phyloP scores from a whole-genome alignment of 2,797 vertebrate species.

The Echiichthys vipera region DNA sequence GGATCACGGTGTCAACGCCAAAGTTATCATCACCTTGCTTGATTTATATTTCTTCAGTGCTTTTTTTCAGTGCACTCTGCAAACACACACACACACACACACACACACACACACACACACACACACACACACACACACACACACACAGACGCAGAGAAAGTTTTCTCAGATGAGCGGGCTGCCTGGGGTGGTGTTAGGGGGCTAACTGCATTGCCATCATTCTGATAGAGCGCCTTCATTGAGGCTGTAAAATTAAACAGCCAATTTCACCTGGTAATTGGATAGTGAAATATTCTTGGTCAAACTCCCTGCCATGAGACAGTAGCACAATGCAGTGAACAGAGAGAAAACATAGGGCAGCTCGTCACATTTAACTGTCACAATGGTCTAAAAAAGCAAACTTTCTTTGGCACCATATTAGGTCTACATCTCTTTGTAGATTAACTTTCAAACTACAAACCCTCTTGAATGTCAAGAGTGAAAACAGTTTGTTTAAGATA shows the following conservation, averaged over 20 bases:
- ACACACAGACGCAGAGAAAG: constrained; percentile 29
- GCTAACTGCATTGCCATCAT: constrained; percentile 70
- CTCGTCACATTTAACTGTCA: constrained; percentile 47
- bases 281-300: constrained; percentile 78
- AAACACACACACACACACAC: constrained; percentile 26
- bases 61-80: constrained; percentile 46
- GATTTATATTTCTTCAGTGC: constrained; percentile 73
- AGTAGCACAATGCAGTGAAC: constrained; percentile 55
- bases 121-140: constrained; percentile 25
- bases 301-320: constrained; percentile 64
- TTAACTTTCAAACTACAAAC: constrained; percentile 19
- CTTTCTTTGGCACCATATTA: constrained; percentile 17
- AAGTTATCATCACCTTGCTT: constrained; percentile 83
- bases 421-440: constrained; percentile 7
- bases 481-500: constrained; percentile 16
- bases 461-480: not conserved
- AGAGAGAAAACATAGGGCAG: constrained; percentile 47
- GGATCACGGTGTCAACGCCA: constrained; percentile 76
- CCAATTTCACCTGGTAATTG: constrained; percentile 84
- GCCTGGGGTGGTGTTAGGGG: constrained; percentile 59
- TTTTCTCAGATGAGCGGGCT: constrained; percentile 66
- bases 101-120: constrained; percentile 1
- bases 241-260: constrained; percentile 81
- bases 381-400: constrained; percentile 36
- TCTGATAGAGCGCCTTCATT: constrained; percentile 63